A percentile compares a stretch with the other conserved stretches of the same genome.
Conservation (phyloP, 2,888 invertebrate species). For the Rotaria sp. region DNA sequence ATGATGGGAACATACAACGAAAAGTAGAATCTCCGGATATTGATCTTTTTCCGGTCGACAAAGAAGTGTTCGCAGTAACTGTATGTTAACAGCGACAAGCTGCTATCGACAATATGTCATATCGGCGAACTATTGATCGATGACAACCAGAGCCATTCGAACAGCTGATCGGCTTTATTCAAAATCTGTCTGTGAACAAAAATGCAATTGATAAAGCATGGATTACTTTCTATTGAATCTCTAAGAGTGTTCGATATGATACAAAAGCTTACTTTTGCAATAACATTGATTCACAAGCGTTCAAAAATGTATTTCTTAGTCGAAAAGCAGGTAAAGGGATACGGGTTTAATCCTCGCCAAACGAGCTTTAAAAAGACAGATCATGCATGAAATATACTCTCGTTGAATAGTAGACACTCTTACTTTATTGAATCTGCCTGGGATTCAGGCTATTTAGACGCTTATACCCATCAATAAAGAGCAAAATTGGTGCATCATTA, state of each 20-base stretch:
- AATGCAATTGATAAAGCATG: not conserved
- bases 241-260: constrained; percentile 26
- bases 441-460: not conserved
- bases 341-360: not conserved
- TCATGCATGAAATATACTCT: constrained; percentile 37
- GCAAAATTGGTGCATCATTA: not conserved
- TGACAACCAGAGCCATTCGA: not conserved
- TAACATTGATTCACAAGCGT: not conserved
- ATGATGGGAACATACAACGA: too few relatives aligned
- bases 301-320: constrained; percentile 12
- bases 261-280: not conserved
- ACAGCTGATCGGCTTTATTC: not conserved
- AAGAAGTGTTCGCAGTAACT: not conserved
- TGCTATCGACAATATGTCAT: not conserved
- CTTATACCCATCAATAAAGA: not conserved
- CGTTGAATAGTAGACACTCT: not conserved
- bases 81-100: not conserved
- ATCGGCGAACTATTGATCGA: not conserved
- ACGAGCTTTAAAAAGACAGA: not conserved
- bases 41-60: not conserved
- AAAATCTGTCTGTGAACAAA: not conserved
- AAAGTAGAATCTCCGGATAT: not conserved
- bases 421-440: constrained; percentile 35
- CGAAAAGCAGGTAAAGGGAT: constrained; percentile 31
- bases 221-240: constrained; percentile 32